Base-by-base conservation (phyloP, 2,797 vertebrate genomes). In the Enteromius viviparus region DNA sequence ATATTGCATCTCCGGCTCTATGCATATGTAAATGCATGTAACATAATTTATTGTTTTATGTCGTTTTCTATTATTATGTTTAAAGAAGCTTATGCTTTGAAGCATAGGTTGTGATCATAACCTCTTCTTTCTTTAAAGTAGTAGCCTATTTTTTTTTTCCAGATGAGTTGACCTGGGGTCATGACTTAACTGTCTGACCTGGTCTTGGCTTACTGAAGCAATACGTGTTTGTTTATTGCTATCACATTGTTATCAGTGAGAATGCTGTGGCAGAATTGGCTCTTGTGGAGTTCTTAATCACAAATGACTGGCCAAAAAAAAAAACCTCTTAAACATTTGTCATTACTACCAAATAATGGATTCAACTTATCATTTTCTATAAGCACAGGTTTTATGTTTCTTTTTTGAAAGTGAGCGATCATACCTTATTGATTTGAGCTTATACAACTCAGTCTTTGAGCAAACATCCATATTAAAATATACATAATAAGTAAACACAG, bases 151-250 rank as follows among this genome's bases (percentile, higher is more conserved):
- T 62, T 17, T 12, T 32, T 37, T 37, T 37, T 1, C 45, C 51
- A 32, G 2, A 2, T 60, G 26, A 37, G 51, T 37, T 53, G 45
- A 53, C 14, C 45, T 58, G 15, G 17, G 47, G 55, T 55, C 49
- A 58, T 45, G 23, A 10, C 1, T 60, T 62, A 53, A 45, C 66
- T 58, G 34, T 40, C 65, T 69, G 65, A 21, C 37, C 11, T 71
- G 1, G 0, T 75, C 49, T n/a, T n/a, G 2, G 29, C 40, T 15
- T 47, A 23, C 66, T 47, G 69, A 64, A 65, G 29, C 42, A 74
- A 51, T n/a, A 64, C 49, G 29, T 81, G 45, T 75, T 74, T 65
- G 70, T 51, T 81, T 37, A 62, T n/a, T 40, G 21, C 14, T 49
- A 64, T 74, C 29, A 64, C 69, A 23, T 62, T 37, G 42, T 62